Conservation (phyloP, 2,797 vertebrate genomes). For the Amblyraja radiata region DNA sequence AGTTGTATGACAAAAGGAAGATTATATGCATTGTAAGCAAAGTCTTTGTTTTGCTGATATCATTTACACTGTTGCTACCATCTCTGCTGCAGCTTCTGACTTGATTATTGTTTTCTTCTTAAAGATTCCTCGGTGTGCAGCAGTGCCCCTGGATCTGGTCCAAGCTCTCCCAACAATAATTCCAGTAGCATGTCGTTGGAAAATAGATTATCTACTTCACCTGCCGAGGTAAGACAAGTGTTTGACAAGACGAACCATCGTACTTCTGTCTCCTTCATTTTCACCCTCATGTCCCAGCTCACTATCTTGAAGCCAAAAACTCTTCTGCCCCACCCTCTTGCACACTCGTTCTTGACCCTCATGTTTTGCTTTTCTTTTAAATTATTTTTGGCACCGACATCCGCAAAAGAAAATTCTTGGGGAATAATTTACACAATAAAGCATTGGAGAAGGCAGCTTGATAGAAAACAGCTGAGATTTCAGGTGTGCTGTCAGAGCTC, state of each 20-base stretch:
- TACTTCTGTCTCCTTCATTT: background rate
- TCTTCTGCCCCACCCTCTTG: background rate
- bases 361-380: background rate
- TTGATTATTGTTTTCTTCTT: background rate
- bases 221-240: constrained; percentile 73
- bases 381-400: constrained; percentile 20
- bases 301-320: background rate
- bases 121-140: constrained; percentile 85
- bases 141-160: constrained; percentile 86
- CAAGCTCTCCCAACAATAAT: constrained; percentile 90
- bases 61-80: background rate
- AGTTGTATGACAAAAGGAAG: background rate
- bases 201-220: constrained; percentile 78
- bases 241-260: constrained; percentile 46
- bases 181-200: constrained; percentile 77
- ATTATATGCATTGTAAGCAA: background rate
- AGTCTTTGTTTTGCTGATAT: background rate
- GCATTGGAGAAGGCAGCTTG: constrained; percentile 10
- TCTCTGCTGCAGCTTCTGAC: background rate
- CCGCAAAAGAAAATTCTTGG: constrained; percentile 16
- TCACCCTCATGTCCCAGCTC: too few relatives aligned
- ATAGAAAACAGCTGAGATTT: constrained; percentile 35
- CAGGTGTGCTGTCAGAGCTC: constrained; percentile 34
- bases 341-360: background rate
- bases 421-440: constrained; percentile 28